A percentile compares a stretch with the other conserved stretches of the same genome.
These are phyloP conservation scores for Nipponia nippon DNA, from an alignment of 2,113 vertebrate genomes.

Conservation along the genomic window DNA sequence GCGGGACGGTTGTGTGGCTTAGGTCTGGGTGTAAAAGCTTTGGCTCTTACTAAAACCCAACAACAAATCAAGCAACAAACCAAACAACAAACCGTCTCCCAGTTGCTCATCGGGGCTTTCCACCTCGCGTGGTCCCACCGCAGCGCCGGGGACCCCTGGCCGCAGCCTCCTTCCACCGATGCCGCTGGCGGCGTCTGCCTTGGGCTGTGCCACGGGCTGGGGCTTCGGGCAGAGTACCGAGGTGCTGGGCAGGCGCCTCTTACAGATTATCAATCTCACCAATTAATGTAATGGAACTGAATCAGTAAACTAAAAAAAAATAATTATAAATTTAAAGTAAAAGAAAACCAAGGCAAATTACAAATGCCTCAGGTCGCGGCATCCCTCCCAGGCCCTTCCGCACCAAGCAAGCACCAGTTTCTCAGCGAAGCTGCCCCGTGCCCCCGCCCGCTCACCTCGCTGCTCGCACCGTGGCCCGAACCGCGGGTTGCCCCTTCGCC, in stretches of 20 bases:
- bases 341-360: neutral
- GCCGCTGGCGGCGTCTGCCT: accelerated
- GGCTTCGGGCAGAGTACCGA: accelerated
- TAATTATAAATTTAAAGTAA: neutral
- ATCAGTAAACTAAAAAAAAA: neutral
- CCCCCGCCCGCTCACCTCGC: no score
- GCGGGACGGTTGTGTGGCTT: neutral
- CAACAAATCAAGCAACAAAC: neutral
- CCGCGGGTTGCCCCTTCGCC: no score
- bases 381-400: neutral
- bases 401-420: accelerated
- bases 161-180: neutral
- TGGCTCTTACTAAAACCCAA: neutral
- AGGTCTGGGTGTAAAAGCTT: neutral
- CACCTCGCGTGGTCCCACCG: accelerated
- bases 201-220: no score
- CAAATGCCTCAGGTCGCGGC: neutral
- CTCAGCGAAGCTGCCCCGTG: neutral
- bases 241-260: neutral
- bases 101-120: neutral
- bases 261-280: neutral
- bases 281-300: neutral
- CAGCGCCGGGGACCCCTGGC: neutral
- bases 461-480: neutral
- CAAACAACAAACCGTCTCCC: neutral